These are phyloP conservation scores for Coremacera marginata DNA, from an alignment of 2,888 invertebrate species.

Conservation along the genomic window DNA sequence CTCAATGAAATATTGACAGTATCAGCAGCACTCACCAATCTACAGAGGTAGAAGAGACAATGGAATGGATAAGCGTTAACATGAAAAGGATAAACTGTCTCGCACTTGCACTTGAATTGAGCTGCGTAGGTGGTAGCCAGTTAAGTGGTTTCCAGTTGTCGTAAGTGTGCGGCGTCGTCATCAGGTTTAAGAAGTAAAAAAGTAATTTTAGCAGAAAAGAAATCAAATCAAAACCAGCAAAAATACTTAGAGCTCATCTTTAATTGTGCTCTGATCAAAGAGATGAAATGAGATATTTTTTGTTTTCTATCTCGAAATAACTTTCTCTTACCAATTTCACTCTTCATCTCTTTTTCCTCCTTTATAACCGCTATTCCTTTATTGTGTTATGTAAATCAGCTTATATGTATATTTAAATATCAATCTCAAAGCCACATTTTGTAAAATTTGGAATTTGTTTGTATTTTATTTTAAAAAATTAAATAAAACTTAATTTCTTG, in stretches of 20 bases:
- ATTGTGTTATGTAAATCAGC: background rate
- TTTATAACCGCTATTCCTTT: background rate
- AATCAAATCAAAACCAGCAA: background rate
- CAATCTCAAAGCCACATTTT: background rate
- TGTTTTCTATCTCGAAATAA: too few relatives aligned
- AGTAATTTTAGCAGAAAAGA: background rate
- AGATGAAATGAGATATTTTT: too few relatives aligned
- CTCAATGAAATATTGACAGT: slow-evolving; percentile 66
- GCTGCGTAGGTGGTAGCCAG: background rate
- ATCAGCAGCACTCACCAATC: slow-evolving; percentile 64
- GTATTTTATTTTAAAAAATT: slow-evolving; percentile 10
- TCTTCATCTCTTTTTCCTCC: background rate
- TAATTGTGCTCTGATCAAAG: too few relatives aligned
- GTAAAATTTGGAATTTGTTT: slow-evolving; percentile 16
- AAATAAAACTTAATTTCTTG: background rate
- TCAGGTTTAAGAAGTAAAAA: slow-evolving; percentile 27
- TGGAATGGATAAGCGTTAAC: background rate
- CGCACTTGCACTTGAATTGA: background rate
- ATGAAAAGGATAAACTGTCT: background rate
- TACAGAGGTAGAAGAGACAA: slow-evolving; percentile 59
- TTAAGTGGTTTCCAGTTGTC: background rate
- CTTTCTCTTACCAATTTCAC: too few relatives aligned
- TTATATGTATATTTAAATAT: slow-evolving; percentile 10
- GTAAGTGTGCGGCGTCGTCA: background rate
- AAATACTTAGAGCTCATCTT: too few relatives aligned